phyloP scores from a whole-genome alignment of 2,888 invertebrate species.

The Xylota sylvarum region DNA sequence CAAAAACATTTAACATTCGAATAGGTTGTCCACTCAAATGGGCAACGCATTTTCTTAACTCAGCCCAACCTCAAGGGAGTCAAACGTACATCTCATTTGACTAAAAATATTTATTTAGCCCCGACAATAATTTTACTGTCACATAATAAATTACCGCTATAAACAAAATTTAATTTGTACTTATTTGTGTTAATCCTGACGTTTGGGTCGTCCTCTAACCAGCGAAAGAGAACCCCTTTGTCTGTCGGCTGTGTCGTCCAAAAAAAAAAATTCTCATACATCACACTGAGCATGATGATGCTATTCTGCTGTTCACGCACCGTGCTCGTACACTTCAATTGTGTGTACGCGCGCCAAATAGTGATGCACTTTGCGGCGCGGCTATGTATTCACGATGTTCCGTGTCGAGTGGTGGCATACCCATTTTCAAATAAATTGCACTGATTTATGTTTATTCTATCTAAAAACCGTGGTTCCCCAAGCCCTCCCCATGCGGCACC shows the following conservation, averaged over 20 bases:
- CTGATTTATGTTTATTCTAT: conserved; percentile 76
- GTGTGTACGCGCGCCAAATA: conserved; percentile 49
- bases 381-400: conserved; percentile 39
- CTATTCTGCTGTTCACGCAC: conserved; percentile 40
- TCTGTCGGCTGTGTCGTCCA: conserved; percentile 7
- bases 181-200: conserved; percentile 61
- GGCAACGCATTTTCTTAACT: no score
- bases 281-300: conserved; percentile 43
- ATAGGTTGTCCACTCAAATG: no score
- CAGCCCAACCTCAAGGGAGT: not conserved
- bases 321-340: conserved; percentile 50
- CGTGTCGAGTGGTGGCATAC: conserved; percentile 56
- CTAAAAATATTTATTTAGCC: conserved; percentile 46
- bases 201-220: conserved; percentile 34
- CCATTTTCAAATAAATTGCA: conserved; percentile 70
- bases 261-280: conserved; percentile 32
- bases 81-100: not conserved
- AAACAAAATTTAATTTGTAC: conserved; percentile 78
- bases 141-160: conserved; percentile 82
- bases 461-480: conserved; percentile 67
- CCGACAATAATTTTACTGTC: conserved; percentile 79
- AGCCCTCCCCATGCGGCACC: not conserved
- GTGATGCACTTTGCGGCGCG: conserved; percentile 54
- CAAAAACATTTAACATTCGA: no score
- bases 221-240: not conserved